Percentiles rank a stretch among this genome's conserved stretches.
Conservation (phyloP, 2,797 vertebrate genomes). For the Phataginus tetradactyla region DNA sequence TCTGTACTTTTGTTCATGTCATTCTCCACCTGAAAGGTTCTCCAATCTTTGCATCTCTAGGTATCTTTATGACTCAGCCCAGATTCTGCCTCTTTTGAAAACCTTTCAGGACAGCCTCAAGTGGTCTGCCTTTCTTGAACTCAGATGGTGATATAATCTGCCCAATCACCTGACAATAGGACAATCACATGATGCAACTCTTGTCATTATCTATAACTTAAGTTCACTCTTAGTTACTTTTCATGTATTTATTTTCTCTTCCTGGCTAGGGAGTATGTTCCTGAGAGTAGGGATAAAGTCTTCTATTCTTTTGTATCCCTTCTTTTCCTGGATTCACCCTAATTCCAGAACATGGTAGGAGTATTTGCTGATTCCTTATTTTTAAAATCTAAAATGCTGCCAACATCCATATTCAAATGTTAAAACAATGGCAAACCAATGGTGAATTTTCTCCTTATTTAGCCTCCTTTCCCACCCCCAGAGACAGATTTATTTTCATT, state of each 20-base stretch:
- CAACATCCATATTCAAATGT: neutral
- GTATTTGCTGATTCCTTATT: neutral
- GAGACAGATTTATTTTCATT: neutral
- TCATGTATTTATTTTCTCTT: neutral
- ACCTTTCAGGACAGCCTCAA: neutral
- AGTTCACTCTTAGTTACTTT: neutral
- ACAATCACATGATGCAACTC: neutral
- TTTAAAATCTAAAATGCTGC: neutral
- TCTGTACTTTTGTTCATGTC: neutral
- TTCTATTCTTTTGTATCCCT: too few species aligned
- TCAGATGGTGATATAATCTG: neutral
- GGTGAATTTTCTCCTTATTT: neutral
- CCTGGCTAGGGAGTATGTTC: neutral
- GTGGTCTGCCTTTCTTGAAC: neutral
- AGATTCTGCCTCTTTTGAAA: neutral
- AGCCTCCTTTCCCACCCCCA: neutral
- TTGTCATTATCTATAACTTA: neutral
- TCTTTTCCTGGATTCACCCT: neutral
- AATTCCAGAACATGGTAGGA: neutral
- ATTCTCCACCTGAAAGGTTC: neutral
- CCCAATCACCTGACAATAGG: neutral
- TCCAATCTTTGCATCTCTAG: neutral
- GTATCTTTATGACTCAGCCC: neutral
- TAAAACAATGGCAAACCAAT: neutral
- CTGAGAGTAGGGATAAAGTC: neutral